Evolutionary conservation across 1,140 invertebrate genomes (phyloP).

Genomic region (Nomia melanderi): DNA sequence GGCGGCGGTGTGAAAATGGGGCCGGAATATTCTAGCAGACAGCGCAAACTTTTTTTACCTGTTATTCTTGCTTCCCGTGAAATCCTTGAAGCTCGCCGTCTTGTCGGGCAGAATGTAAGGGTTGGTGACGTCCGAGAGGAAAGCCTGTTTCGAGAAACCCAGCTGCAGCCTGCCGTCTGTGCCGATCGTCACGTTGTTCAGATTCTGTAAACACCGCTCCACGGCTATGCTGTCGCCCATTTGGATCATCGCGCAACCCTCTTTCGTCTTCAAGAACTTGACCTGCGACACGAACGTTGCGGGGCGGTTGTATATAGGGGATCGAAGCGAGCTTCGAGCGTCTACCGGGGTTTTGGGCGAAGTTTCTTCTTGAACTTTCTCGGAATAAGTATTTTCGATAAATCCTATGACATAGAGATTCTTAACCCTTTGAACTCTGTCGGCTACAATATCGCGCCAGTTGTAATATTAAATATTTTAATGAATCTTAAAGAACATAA

Average conservation of each 20-base stretch:
- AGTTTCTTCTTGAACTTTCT: too few relatives aligned
- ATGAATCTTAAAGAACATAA: too few relatives aligned
- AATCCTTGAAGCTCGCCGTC: constrained; percentile 98
- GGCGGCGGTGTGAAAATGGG: too few relatives aligned
- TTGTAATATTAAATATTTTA: too few relatives aligned
- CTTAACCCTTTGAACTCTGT: too few relatives aligned
- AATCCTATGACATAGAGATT: too few relatives aligned
- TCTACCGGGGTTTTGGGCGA: neutral
- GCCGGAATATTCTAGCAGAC: neutral
- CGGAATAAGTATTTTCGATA: too few relatives aligned
- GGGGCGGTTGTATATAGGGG: neutral
- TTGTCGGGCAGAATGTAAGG: constrained; percentile 97
- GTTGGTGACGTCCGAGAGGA: constrained; percentile 97
- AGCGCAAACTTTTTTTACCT: constrained; percentile 66
- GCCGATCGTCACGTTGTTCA: constrained; percentile 95
- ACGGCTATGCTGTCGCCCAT: constrained; percentile 98
- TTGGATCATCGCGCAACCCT: constrained; percentile 99
- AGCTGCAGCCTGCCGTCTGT: constrained; percentile 84
- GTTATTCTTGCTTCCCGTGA: constrained; percentile 98
- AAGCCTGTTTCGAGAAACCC: constrained; percentile 97
- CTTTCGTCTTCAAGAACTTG: constrained; percentile 99
- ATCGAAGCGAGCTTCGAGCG: neutral
- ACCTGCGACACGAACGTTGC: constrained; percentile 84
- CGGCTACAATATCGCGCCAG: too few relatives aligned
- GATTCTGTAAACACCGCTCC: constrained; percentile 95